phyloP scores from a whole-genome alignment of 2,888 invertebrate genomes.

The Metacarcinus magister region DNA sequence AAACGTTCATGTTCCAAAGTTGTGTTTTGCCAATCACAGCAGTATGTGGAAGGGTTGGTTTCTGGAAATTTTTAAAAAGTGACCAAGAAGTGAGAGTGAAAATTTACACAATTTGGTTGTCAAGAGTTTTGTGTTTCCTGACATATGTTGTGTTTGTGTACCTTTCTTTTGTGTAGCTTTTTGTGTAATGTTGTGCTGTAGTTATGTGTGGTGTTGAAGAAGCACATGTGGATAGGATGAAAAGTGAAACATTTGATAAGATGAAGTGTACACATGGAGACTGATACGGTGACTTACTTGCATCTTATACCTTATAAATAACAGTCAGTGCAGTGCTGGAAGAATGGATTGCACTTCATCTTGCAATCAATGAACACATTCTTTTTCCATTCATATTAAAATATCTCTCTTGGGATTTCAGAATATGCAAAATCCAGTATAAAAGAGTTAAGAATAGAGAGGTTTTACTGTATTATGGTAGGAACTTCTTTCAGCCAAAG shows the following conservation, averaged over 20 bases:
- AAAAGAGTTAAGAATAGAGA: background rate
- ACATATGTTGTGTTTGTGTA: conserved; percentile 9
- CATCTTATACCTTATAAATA: background rate
- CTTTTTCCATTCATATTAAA: background rate
- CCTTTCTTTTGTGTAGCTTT: background rate
- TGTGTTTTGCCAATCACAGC: background rate
- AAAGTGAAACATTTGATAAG: background rate
- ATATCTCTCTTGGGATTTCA: background rate
- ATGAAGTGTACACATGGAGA: background rate
- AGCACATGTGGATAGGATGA: background rate
- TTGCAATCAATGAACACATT: background rate
- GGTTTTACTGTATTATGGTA: conserved; percentile 20
- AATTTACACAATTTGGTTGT: background rate
- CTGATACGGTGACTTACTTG: background rate
- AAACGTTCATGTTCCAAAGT: background rate
- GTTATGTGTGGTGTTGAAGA: background rate
- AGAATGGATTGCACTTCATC: background rate
- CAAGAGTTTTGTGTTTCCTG: background rate
- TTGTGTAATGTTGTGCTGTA: conserved; percentile 14
- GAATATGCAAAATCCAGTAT: background rate
- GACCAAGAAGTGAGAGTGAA: background rate
- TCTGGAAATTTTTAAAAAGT: background rate
- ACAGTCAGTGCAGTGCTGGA: background rate
- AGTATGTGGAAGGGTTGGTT: background rate
- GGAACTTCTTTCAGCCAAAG: conserved; percentile 19